Base-by-base conservation (phyloP, 2,888 invertebrate species). In the Chloroclystis v-ata region DNA sequence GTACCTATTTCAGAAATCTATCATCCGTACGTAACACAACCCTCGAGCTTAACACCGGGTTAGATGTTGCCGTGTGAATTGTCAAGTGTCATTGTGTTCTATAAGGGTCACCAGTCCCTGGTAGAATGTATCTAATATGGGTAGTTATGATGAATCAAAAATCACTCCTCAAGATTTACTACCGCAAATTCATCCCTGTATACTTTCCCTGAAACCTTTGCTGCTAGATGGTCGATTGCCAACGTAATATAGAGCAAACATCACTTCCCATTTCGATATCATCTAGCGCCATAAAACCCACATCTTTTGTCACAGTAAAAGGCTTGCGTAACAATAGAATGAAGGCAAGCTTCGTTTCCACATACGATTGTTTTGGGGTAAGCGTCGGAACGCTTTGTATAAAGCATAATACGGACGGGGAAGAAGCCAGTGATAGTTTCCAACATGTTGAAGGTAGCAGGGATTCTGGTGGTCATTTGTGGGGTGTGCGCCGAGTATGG, bases 331-430 rank as follows among this genome's bases (percentile, higher is more conserved):
- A 82, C 82, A 83, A 81, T 79, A 43, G 47, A 47, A 38, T 45
- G 43, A 41, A 42, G 41, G 41, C 43, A 35, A 32, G 47, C 52
- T 42, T 49, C 52, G 69, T 84, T 85, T 84, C 84, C 80, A 72
- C 83, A 86, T 75, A 56, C 77, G 67, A 86, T 86, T 86, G 86
- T 86, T 66, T 69, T 56, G 62, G 67, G 39, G 59, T 78, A 86
- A 47, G 64, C 68, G 62, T 64, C 62, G 86, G 86, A 86, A 86
- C 86, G 83, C 63, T 54, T 57, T 56, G 72, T 86, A 86, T 86
- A 85, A 69, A 85, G 73, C 65, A 64, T 72, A 68, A 74, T 72
- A 64, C 69, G 67, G 68, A 70, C 61, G 60, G 59, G 67, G 71
- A 67, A 70, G 60, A 43, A 57, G 61, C 45, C 78, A 83, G 82